Evolutionary conservation across 2,797 vertebrate species (phyloP).

Genomic region (Paguma larvata): DNA sequence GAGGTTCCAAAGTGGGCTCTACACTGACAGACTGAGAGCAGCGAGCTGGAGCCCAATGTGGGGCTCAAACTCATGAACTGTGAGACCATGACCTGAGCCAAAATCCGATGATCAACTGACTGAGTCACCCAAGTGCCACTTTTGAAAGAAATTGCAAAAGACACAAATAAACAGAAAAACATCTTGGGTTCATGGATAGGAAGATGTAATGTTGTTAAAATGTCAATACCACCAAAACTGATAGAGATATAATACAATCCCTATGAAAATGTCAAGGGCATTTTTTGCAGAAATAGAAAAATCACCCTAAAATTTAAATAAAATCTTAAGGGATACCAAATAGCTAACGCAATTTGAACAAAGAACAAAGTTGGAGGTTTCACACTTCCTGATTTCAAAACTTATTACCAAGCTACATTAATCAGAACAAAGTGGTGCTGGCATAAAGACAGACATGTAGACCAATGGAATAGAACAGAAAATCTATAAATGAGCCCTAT

Average conservation of each 20-base stretch:
- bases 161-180: background rate
- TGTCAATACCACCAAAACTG: background rate
- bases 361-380: background rate
- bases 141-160: background rate
- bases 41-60: too few species aligned
- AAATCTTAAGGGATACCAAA: background rate
- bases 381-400: background rate
- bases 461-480: background rate
- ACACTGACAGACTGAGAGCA: too few species aligned
- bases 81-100: too few species aligned
- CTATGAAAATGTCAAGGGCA: background rate
- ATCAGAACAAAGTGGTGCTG: background rate
- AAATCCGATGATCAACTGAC: too few species aligned
- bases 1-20: too few species aligned
- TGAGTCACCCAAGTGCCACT: too few species aligned
- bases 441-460: background rate
- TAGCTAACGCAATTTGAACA: background rate
- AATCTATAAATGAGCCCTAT: background rate
- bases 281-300: background rate
- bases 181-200: background rate
- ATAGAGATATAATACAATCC: background rate
- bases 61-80: too few species aligned
- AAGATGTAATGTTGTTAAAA: background rate
- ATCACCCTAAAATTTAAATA: background rate
- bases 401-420: background rate